A percentile compares a stretch with the other conserved stretches of the same genome.
Conservation (phyloP, 2,113 vertebrate genomes). For the Dinomys branickii region DNA sequence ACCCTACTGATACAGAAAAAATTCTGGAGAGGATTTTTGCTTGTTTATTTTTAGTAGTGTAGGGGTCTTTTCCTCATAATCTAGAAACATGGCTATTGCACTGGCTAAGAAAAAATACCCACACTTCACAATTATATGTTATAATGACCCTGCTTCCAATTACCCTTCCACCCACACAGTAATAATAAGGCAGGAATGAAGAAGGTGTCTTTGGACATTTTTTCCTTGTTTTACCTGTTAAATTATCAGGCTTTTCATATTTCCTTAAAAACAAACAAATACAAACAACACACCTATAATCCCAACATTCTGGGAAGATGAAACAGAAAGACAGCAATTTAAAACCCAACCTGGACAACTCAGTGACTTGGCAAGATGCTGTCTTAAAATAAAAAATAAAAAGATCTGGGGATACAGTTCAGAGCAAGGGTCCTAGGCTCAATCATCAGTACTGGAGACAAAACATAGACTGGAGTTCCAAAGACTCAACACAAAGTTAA, state of each 20-base stretch:
- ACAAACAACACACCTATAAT: not conserved
- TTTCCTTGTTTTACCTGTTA: not conserved
- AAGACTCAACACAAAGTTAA: not conserved
- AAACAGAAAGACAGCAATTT: not conserved
- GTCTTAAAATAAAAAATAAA: not conserved
- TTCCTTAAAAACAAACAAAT: not conserved
- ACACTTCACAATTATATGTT: not conserved
- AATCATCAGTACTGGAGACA: not conserved
- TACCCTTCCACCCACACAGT: not conserved
- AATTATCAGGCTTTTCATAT: not conserved
- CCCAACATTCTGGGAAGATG: not conserved
- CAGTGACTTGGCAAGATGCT: not conserved
- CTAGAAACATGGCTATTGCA: not conserved
- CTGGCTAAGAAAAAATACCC: not conserved
- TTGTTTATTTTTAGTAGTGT: not conserved
- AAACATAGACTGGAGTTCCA: not conserved
- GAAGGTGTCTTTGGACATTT: not conserved
- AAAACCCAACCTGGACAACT: not conserved
- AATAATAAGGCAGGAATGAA: not conserved
- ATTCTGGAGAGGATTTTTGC: not conserved
- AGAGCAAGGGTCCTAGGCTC: not conserved
- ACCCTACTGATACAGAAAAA: slow-evolving; percentile 58
- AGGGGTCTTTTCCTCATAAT: not conserved
- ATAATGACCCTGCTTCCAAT: not conserved
- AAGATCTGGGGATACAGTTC: not conserved